Conservation (phyloP, 1,140 invertebrate species). For the Zaprionus inermis region DNA sequence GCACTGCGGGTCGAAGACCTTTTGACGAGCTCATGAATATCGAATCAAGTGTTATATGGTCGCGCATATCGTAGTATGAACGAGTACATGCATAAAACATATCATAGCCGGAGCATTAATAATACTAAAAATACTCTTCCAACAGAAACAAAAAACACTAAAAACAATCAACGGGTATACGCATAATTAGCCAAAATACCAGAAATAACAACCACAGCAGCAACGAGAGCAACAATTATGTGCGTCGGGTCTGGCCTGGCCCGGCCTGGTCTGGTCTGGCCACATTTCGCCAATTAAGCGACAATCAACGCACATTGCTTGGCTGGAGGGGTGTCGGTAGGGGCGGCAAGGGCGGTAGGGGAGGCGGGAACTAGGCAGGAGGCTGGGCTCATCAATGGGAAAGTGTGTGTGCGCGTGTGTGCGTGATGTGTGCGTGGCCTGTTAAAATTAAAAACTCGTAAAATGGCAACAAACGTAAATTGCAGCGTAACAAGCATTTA, state of each 20-base stretch:
- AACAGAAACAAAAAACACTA: slow-evolving; percentile 25
- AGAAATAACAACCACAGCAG: neutral
- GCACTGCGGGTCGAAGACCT: slow-evolving; percentile 46
- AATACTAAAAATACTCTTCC: slow-evolving; percentile 2
- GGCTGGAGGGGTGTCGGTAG: too few relatives aligned
- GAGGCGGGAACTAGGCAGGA: neutral
- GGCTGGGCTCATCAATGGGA: neutral
- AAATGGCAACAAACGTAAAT: slow-evolving; percentile 73
- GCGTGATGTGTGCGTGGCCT: slow-evolving; percentile 28
- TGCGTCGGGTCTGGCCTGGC: slow-evolving; percentile 7
- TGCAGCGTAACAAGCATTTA: slow-evolving; percentile 79
- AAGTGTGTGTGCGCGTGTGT: slow-evolving; percentile 10
- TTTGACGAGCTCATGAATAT: slow-evolving; percentile 32
- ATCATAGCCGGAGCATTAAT: neutral
- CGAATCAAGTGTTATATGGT: slow-evolving; percentile 1
- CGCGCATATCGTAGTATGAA: neutral
- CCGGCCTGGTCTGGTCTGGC: slow-evolving; percentile 28
- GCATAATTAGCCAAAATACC: slow-evolving; percentile 67
- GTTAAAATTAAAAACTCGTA: slow-evolving; percentile 78
- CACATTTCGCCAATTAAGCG: slow-evolving; percentile 71
- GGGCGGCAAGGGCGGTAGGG: neutral
- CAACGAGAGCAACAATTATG: slow-evolving; percentile 7
- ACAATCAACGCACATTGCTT: slow-evolving; percentile 53
- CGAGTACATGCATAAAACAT: slow-evolving; percentile 7
- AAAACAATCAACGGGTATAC: slow-evolving; percentile 43